Conservation (phyloP, 1,140 invertebrate species). For the Ectropis grisescens region DNA sequence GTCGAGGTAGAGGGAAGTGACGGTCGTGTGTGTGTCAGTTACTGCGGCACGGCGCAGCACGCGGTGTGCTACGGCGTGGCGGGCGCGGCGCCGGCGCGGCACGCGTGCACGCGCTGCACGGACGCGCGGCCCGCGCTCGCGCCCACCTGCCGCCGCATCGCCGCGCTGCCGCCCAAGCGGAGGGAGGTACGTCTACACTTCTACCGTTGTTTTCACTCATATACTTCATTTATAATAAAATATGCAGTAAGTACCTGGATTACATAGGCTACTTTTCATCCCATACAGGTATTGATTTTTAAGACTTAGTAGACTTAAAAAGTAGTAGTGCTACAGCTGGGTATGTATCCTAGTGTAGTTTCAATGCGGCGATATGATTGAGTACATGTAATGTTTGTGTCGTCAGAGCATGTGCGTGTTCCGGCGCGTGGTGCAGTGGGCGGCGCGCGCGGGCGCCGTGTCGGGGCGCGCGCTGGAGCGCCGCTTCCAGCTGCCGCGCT, state of each 20-base stretch:
- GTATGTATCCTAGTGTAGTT: too few relatives aligned
- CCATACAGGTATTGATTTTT: too few relatives aligned
- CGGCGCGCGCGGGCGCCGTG: conserved; percentile 3
- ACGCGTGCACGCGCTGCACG: conserved; percentile 24
- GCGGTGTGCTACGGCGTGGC: conserved; percentile 26
- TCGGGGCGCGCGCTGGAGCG: conserved; percentile 7
- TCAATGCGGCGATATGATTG: too few relatives aligned
- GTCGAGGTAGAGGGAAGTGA: too few relatives aligned
- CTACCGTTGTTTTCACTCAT: too few relatives aligned
- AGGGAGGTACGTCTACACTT: conserved; percentile 20
- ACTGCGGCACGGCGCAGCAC: conserved; percentile 22
- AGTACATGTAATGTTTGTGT: too few relatives aligned
- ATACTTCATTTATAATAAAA: too few relatives aligned
- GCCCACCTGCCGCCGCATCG: conserved; percentile 17
- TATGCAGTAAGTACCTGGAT: too few relatives aligned
- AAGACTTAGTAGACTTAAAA: too few relatives aligned
- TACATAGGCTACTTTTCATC: too few relatives aligned
- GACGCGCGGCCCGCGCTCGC: conserved; percentile 7
- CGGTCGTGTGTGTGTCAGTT: conserved; percentile 13
- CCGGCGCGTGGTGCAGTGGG: conserved; percentile 26
- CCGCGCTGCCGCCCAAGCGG: conserved; percentile 5
- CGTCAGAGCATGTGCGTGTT: conserved; percentile 31
- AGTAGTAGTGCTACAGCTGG: too few relatives aligned
- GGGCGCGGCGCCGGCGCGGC: conserved; percentile 1
- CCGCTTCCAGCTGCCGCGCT: conserved; percentile 12